Evolutionary conservation across 2,888 invertebrate species (phyloP), one percentile per base, ranked within the genome.

Genomic region (Amblyteles armatorius): DNA sequence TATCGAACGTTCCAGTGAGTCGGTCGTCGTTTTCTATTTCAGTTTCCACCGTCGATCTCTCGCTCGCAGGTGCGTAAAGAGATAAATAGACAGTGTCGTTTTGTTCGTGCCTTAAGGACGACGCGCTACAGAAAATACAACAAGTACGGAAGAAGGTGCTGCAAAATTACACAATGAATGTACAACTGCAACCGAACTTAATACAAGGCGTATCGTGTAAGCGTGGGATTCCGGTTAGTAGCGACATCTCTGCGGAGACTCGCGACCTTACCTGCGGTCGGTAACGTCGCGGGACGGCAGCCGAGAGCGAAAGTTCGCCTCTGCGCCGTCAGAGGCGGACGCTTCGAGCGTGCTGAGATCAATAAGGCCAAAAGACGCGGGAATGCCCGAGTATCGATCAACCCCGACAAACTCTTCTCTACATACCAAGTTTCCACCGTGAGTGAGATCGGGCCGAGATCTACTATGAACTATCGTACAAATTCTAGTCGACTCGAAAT

Each of bases 21-120:
- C 55, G 26, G 26, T 68, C 52, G 16, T 9, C 40, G 55, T 68
- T 44, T 68, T 67, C 55, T 68, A 57, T 77, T 77, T 68, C 26
- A 16, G 76, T 67, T 22, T 13, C 9, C 44, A 11, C 36, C 2
- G 65, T 65, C 22, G 63, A 76, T 65, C 36, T 13, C 13, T 44
- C 44, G 11, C 44, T 44, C 3, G 44, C 44, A 13, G 13, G 11
- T 44, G 44, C 13, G 44, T 13, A 13, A 44, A 11, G 13, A 3
- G 5, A 13, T 36, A 36, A 9, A 9, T 36, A 36, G 9, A 36
- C 1, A 36, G 36, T 36, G 36, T 1, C 36, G 7, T 55, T 19
- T 55, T 55, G 22, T 55, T 55, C 22, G 22, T 55, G 7, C 55
- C 3, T 2, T 55, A 36, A 36, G 36, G 9, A 36, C 36, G 1